Conservation (phyloP, 1,140 invertebrate genomes). For the Callitettix versicolor region DNA sequence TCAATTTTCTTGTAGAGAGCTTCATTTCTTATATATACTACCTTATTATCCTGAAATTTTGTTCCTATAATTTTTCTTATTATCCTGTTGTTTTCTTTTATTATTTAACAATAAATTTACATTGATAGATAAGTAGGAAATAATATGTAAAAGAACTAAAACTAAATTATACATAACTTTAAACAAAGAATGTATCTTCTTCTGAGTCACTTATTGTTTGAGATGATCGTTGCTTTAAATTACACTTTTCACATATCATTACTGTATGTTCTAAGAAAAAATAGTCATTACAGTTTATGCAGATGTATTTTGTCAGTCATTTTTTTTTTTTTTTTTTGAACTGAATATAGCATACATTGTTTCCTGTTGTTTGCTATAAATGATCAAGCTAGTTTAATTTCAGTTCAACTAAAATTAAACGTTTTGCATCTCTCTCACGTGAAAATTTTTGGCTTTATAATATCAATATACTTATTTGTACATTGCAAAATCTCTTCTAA, state of each 20-base stretch:
- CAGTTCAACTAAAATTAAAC: not conserved
- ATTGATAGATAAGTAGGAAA: no score
- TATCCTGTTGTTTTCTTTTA: no score
- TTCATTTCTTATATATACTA: no score
- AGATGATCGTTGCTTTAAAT: not conserved
- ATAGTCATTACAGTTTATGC: not conserved
- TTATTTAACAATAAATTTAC: no score
- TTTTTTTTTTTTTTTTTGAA: not conserved
- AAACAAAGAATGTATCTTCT: no score
- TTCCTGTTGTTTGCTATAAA: not conserved
- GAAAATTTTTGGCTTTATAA: no score
- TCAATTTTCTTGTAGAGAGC: no score
- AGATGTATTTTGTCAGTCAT: not conserved
- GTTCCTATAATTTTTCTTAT: no score
- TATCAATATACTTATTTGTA: constrained; percentile 5
- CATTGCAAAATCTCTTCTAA: not conserved
- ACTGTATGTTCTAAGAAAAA: not conserved
- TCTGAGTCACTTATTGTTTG: not conserved
- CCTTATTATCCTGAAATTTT: no score
- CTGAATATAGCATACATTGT: not conserved
- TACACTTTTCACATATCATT: not conserved
- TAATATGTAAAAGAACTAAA: no score
- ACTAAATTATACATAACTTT: no score
- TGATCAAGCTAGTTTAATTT: not conserved
- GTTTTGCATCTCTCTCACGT: not conserved